A percentile compares a stretch with the other conserved stretches of the same genome.
Conservation (phyloP, 2,113 vertebrate genomes). For the Agapornis roseicollis region DNA sequence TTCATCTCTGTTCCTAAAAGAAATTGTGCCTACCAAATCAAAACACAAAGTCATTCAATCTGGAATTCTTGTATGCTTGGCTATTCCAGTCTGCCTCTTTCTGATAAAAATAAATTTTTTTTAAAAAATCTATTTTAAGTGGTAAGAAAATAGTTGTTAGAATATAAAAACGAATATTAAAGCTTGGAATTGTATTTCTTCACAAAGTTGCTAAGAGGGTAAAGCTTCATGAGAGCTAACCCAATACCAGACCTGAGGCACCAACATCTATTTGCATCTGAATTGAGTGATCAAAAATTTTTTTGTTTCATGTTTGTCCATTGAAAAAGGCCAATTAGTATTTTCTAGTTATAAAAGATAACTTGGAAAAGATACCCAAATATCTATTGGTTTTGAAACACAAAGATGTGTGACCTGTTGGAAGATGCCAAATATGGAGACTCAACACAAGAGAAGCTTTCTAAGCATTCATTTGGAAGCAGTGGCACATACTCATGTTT, state of each 20-base stretch:
- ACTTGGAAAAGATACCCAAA: neutral
- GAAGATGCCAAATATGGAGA: neutral
- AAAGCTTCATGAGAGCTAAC: neutral
- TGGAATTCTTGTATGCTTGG: neutral
- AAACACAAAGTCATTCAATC: neutral
- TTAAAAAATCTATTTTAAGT: neutral
- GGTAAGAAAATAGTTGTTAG: neutral
- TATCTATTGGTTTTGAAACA: neutral
- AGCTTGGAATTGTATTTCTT: neutral
- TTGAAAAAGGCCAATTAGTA: rapidly evolving
- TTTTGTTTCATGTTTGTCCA: neutral
- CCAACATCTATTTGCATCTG: neutral
- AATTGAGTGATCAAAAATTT: neutral
- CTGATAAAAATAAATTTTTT: neutral
- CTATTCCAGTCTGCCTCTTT: neutral
- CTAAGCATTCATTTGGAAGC: neutral
- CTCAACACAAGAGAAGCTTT: neutral
- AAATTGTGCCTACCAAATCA: neutral
- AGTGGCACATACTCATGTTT: neutral
- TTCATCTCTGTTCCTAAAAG: neutral
- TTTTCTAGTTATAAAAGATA: neutral
- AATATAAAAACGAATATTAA: neutral
- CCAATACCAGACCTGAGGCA: neutral
- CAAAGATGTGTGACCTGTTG: neutral
- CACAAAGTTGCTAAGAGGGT: neutral